Base-by-base conservation (phyloP, 2,888 invertebrate species). In the Xanthostigma xanthostigma region DNA sequence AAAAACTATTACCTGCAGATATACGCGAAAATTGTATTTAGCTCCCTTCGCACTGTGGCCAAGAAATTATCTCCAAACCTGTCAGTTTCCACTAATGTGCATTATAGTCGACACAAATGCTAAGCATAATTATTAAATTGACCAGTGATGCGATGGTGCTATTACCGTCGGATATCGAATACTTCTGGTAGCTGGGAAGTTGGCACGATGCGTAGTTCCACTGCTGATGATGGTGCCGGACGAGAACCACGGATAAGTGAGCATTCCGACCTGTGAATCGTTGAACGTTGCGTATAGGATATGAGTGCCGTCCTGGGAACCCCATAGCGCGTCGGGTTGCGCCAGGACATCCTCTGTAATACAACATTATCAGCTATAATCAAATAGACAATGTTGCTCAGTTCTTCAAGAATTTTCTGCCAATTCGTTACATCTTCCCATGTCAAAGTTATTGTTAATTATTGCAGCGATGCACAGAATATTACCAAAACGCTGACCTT, bases 271-370 rank as follows among this genome's bases (percentile, higher is more conserved):
- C 54, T 76, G 74, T 49, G 79, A 78, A 69, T 91, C 91, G 71
- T 91, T 88, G 70, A 90, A 91, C 56, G 82, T 79, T 47, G 85
- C 88, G 69, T 80, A 96, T 64, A 93, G 76, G 51, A 96, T 77
- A 60, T 83, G 80, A 38, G 79, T 75, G 45, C 92, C 92, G 64
- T 88, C 86, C 13, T 76, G 72, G 49, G 83, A 88, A 64, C 86
- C 81, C 95, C 95, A 96, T 57, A 88, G 71, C 44, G 93, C 93
- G 61, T 87, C 79, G 49, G 79, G 82, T 54, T 75, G 74, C 55
- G 81, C 79, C 61, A 93, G 74, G 61, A 94, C 83, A 72, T 94
- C 92, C 76, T 94, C 93, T 90, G 75, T 38, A 67, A 65, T 49
- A 47, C 37, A 17, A 17, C 17, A 17, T 3, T 17, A 17, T 17